phyloP scores from a whole-genome alignment of 2,888 invertebrate species.

The Polietes domitor region DNA sequence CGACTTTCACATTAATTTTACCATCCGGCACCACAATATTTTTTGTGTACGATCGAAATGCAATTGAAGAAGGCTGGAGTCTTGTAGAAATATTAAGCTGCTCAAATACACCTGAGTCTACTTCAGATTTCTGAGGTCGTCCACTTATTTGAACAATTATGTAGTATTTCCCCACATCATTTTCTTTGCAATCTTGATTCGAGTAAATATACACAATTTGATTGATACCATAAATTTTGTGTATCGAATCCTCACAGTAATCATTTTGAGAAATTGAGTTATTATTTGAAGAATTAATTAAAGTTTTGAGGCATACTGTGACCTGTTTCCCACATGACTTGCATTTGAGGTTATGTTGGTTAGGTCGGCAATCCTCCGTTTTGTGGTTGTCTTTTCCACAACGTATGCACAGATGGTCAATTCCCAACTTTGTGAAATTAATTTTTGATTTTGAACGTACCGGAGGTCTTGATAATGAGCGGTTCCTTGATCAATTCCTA shows the following conservation, averaged over 20 bases:
- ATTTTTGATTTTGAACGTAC: conserved; percentile 32
- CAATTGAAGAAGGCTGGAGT: conserved; percentile 31
- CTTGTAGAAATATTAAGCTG: conserved; percentile 14
- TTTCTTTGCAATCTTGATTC: not conserved
- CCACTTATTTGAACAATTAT: conserved; percentile 42
- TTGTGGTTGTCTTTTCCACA: conserved; percentile 48
- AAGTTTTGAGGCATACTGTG: conserved; percentile 45
- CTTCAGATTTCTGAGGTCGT: conserved; percentile 44
- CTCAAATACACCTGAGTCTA: conserved; percentile 37
- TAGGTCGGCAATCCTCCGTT: not conserved
- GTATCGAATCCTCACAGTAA: not conserved
- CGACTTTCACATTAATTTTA: conserved; percentile 36
- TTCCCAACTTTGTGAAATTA: conserved; percentile 29
- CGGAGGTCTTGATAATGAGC: no score
- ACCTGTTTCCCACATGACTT: conserved; percentile 25
- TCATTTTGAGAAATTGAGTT: not conserved
- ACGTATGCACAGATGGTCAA: conserved; percentile 30
- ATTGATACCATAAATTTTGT: not conserved
- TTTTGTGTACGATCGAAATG: conserved; percentile 47
- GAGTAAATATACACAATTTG: not conserved
- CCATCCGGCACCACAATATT: conserved; percentile 36
- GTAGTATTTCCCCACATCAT: conserved; percentile 14
- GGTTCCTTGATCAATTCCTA: conserved; percentile 2
- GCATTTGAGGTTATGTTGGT: conserved; percentile 45
- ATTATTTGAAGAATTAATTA: not conserved